Evolutionary conservation across 1,140 invertebrate species (phyloP), one percentile per base, ranked within the genome.

Genomic region (Drosophila teissieri): DNA sequence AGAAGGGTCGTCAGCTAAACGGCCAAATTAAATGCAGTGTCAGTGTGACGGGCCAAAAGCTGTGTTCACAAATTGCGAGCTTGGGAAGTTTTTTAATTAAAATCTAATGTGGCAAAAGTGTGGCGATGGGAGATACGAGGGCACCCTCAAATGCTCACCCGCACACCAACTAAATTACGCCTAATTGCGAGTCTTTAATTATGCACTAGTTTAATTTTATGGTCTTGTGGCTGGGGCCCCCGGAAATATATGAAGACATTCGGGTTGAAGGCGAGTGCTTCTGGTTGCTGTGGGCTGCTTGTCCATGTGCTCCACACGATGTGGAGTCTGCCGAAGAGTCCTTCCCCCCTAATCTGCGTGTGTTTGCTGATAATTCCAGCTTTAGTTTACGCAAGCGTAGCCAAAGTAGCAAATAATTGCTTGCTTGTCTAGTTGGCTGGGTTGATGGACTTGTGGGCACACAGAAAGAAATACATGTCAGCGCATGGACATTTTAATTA

Each of bases 161-260:
- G 24, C 24, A n/a, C 77, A 76, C 74, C 70, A 82, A 91, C 83
- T 89, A 91, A 91, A 91, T 91, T 91, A 91, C 89, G 81, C 85
- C 89, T 91, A 91, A 91, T 91, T 91, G 89, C 89, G 81, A 91
- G 84, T 91, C 89, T 91, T 91, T 91, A 91, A 91, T 91, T 91
- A 91, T 91, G 89, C 81, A 91, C 89, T 91, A 91, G 83, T 91
- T 91, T 89, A 84, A 91, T 91, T 91, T 91, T 80, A 91, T 91
- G 81, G 80, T 70, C 84, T 74, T 91, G 89, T 49, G 89, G 89
- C 74, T 78, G 63, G 78, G 73, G 58, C 67, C 27, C 37, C 62
- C 62, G 27, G 75, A 58, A 68, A 76, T 75, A 75, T 64, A 75
- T 75, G 61, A 64, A 65, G 68, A 72, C 65, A 72, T 72, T 72